Evolutionary conservation across 2,888 invertebrate genomes (phyloP).

Genomic region (Portevinia maculata): DNA sequence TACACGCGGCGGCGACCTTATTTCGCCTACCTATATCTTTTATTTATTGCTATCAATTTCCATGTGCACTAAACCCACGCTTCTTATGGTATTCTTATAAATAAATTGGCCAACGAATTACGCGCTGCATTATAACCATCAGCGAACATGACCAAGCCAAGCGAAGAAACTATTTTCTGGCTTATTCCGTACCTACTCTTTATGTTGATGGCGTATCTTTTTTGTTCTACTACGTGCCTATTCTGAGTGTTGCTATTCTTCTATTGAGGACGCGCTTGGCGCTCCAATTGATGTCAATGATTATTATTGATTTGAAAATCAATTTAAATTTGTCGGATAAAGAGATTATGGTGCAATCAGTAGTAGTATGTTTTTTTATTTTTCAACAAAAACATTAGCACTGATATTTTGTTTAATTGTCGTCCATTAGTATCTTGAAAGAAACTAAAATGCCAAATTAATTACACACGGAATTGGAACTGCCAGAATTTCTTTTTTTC

Average conservation of each 20-base stretch:
- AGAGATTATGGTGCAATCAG: neutral
- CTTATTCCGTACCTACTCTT: constrained; percentile 24
- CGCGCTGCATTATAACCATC: constrained; percentile 62
- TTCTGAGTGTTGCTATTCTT: neutral
- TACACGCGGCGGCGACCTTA: constrained; percentile 65
- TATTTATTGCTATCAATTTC: constrained; percentile 44
- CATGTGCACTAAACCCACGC: constrained; percentile 20
- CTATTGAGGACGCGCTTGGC: constrained; percentile 63
- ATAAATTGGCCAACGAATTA: constrained; percentile 58
- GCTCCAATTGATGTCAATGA: constrained; percentile 66
- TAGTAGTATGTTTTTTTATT: neutral
- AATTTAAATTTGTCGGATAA: constrained; percentile 49
- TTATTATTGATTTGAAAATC: constrained; percentile 63
- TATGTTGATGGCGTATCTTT: constrained; percentile 40
- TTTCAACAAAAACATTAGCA: neutral
- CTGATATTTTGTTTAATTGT: constrained; percentile 25
- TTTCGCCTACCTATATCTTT: constrained; percentile 31
- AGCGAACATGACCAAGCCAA: constrained; percentile 45
- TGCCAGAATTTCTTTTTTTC: constrained; percentile 45
- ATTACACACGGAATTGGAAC: constrained; percentile 39
- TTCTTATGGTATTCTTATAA: constrained; percentile 36
- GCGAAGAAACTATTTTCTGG: constrained; percentile 50
- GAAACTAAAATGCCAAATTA: constrained; percentile 7
- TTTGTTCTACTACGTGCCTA: neutral
- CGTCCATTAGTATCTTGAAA: too few species aligned